A percentile compares a stretch with the other conserved stretches of the same genome.
Conservation (phyloP, 1,140 invertebrate genomes). For the Lasioglossum baleicum region DNA sequence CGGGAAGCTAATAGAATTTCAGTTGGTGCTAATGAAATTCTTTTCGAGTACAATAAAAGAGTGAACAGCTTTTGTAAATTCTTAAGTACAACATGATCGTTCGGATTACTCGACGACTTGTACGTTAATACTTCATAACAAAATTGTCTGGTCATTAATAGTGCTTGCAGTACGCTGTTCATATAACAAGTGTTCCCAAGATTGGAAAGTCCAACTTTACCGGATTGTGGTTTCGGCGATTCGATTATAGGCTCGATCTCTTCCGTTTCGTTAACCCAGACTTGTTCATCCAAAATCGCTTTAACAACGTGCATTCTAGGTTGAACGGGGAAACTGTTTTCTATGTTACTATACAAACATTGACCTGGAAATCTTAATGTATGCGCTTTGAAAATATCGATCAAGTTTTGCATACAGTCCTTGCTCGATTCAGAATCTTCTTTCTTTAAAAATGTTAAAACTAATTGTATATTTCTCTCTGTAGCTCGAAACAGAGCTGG, state of each 20-base stretch:
- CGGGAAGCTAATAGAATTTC: conserved; percentile 85
- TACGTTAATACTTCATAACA: conserved; percentile 78
- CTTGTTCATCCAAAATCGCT: conserved; percentile 51
- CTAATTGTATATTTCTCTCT: conserved; percentile 58
- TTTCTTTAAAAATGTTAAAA: conserved; percentile 57
- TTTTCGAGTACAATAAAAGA: conserved; percentile 85
- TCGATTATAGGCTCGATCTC: conserved; percentile 54
- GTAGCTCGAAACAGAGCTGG: conserved; percentile 68
- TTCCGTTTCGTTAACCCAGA: conserved; percentile 65
- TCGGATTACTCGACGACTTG: conserved; percentile 52
- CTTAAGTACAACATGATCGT: conserved; percentile 81
- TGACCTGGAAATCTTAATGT: conserved; percentile 78
- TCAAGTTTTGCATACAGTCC: conserved; percentile 77
- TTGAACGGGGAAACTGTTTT: conserved; percentile 56
- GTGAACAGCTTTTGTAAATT: conserved; percentile 88
- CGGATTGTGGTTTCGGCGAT: conserved; percentile 62
- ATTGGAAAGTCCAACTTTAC: conserved; percentile 89
- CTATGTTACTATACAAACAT: conserved; percentile 54
- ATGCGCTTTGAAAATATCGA: conserved; percentile 78
- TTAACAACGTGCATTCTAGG: conserved; percentile 51
- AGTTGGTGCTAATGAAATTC: conserved; percentile 84
- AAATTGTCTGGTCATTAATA: conserved; percentile 90
- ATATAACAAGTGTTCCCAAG: conserved; percentile 93
- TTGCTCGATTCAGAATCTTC: conserved; percentile 74
- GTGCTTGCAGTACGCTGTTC: conserved; percentile 91